These are phyloP conservation scores for Loxodonta africana DNA, from an alignment of 2,113 vertebrate genomes.

Conservation along the genomic window DNA sequence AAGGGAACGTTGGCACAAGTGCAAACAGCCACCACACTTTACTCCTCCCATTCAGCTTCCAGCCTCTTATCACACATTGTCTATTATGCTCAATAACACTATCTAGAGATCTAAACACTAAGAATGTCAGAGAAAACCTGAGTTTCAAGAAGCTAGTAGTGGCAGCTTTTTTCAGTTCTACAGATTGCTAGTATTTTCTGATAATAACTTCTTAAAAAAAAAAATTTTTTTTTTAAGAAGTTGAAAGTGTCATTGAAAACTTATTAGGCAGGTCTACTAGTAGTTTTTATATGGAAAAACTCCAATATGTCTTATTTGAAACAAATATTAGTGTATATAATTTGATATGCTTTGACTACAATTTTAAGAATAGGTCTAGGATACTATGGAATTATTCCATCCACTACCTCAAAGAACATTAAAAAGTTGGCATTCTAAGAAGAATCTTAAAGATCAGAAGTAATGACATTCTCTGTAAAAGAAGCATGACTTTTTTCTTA, in stretches of 20 bases:
- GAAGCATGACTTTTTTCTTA: background rate
- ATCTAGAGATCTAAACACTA: background rate
- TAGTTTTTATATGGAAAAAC: conserved; percentile 27
- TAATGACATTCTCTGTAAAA: conserved; percentile 23
- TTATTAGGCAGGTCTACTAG: background rate
- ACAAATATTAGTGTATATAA: background rate
- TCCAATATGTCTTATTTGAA: background rate
- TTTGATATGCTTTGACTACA: background rate
- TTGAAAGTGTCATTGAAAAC: background rate
- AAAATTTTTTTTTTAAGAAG: background rate
- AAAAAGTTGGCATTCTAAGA: background rate
- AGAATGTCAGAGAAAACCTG: background rate
- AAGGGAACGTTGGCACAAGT: background rate
- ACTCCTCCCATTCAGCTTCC: background rate
- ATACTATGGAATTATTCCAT: conserved; percentile 9
- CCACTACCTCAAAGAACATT: conserved; percentile 32
- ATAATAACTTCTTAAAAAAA: background rate
- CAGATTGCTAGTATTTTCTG: background rate
- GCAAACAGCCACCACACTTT: background rate
- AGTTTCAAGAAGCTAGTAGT: conserved; percentile 35
- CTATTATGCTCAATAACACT: background rate
- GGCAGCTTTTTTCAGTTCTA: background rate
- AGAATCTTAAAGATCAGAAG: background rate
- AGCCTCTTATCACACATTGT: background rate
- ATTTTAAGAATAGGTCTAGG: conserved; percentile 9